A percentile compares a stretch with the other conserved stretches of the same genome.
Evolutionary conservation across 2,797 vertebrate species (phyloP).

Genomic region (Dicrostonyx torquatus): DNA sequence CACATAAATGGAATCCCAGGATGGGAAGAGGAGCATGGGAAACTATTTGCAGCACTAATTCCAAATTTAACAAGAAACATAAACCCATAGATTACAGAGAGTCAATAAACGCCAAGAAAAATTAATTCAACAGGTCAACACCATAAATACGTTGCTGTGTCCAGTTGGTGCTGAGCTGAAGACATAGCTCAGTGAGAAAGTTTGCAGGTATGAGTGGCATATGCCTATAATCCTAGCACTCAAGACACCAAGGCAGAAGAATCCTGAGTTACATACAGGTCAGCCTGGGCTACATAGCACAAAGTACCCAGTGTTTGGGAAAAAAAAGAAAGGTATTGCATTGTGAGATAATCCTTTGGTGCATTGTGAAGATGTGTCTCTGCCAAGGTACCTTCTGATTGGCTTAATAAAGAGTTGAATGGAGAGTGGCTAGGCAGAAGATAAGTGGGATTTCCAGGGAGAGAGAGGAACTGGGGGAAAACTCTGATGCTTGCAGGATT

Average conservation of each 20-base stretch:
- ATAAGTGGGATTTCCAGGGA: background rate
- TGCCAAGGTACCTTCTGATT: background rate
- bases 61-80: constrained; percentile 14
- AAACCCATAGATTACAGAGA: background rate
- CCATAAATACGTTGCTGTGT: background rate
- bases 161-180: background rate
- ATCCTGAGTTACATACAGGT: background rate
- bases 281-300: too few species aligned
- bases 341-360: background rate
- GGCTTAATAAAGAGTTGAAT: background rate
- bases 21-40: background rate
- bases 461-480: background rate
- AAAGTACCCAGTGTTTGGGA: background rate
- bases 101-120: background rate
- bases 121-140: background rate
- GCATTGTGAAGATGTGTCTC: background rate
- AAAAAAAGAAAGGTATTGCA: background rate
- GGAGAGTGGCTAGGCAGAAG: background rate
- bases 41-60: background rate
- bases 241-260: too few species aligned
- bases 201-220: background rate
- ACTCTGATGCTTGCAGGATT: background rate
- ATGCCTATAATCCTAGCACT: background rate
- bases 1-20: background rate
- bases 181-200: background rate